These are phyloP conservation scores for Ceratotherium simum DNA, from an alignment of 2,113 vertebrate genomes.

Conservation along the genomic window DNA sequence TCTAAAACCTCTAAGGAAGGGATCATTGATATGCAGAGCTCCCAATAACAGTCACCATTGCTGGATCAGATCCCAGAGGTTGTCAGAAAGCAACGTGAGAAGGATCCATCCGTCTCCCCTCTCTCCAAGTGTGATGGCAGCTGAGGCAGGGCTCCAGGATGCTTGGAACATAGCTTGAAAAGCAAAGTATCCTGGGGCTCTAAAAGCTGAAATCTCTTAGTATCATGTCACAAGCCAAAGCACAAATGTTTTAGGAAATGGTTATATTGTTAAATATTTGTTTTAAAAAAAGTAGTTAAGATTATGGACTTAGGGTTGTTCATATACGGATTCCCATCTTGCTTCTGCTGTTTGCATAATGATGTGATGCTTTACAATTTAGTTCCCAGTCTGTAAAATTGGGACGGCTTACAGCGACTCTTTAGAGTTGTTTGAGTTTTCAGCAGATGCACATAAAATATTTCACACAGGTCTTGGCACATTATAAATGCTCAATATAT, in stretches of 20 bases:
- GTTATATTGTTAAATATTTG: neutral
- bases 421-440: neutral
- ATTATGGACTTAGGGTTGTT: neutral
- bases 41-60: neutral
- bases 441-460: neutral
- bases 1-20: constrained; percentile 24
- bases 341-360: neutral
- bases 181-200: neutral
- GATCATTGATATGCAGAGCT: neutral
- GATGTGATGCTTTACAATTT: neutral
- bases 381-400: neutral
- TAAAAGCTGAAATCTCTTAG: neutral
- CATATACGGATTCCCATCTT: neutral
- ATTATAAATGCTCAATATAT: constrained; percentile 60
- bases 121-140: neutral
- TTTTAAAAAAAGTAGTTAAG: neutral
- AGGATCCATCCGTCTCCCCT: neutral
- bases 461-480: constrained; percentile 42
- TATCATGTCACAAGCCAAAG: neutral
- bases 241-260: neutral
- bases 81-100: neutral
- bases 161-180: neutral
- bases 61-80: neutral
- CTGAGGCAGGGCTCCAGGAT: neutral
- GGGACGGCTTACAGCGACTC: neutral